These are phyloP conservation scores for Vandiemenella viatica DNA, from an alignment of 2,888 invertebrate genomes.

Conservation along the genomic window DNA sequence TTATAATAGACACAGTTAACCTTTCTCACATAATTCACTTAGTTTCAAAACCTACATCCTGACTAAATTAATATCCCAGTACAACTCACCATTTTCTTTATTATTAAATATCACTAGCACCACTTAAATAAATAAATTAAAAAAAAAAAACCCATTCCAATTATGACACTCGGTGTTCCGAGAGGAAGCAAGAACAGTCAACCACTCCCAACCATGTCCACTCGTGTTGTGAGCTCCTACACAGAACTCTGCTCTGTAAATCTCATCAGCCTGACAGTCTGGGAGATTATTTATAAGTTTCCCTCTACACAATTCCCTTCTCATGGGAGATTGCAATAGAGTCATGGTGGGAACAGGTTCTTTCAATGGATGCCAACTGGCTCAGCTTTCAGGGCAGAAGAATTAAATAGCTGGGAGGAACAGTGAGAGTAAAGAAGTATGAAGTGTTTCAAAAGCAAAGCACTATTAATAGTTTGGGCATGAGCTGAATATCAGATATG, in stretches of 20 bases:
- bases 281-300: conserved; percentile 4
- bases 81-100: no score
- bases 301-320: conserved; percentile 1
- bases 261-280: conserved; percentile 2
- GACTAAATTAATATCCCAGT: no score
- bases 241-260: no score
- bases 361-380: conserved; percentile 13
- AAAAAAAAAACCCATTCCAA: no score
- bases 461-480: conserved; percentile 7
- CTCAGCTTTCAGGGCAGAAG: conserved; percentile 6
- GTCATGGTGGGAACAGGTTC: conserved; percentile 6
- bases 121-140: no score
- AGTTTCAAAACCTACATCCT: no score
- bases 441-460: conserved; percentile 4
- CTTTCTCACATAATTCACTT: no score
- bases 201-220: neutral
- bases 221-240: neutral
- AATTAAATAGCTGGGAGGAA: conserved; percentile 8
- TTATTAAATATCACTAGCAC: no score
- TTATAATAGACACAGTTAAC: no score
- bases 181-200: neutral
- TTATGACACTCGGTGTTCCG: no score
- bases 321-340: conserved; percentile 1
- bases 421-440: conserved; percentile 5
- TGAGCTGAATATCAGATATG: no score